Conservation (phyloP, 2,888 invertebrate species). For the Seira ritae region DNA sequence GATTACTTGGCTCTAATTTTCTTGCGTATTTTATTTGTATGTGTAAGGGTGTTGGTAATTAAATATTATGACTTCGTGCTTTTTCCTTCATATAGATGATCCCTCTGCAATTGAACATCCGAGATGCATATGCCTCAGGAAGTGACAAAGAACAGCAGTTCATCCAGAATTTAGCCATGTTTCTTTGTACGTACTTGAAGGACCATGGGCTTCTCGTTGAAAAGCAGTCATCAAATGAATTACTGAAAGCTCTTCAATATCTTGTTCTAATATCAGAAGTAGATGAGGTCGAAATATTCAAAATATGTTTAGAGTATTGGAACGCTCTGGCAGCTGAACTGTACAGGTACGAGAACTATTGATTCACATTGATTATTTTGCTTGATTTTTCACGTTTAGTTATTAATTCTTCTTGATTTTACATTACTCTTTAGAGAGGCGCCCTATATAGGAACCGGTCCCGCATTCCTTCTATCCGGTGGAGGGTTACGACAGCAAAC, state of each 20-base stretch:
- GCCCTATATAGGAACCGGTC: slow-evolving; percentile 61
- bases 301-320: slow-evolving; percentile 99
- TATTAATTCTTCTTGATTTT: background rate
- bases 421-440: slow-evolving; percentile 64
- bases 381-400: too few relatives aligned
- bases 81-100: slow-evolving; percentile 81
- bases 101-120: slow-evolving; percentile 92
- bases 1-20: background rate
- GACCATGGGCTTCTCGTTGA: slow-evolving; percentile 95
- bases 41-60: too few relatives aligned
- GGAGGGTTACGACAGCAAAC: slow-evolving; percentile 27
- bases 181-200: slow-evolving; percentile 96
- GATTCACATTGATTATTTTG: slow-evolving; percentile 77
- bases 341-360: slow-evolving; percentile 83
- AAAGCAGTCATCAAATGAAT: slow-evolving; percentile 84
- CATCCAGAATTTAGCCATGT: slow-evolving; percentile 98
- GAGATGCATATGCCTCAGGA: slow-evolving; percentile 94
- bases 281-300: slow-evolving; percentile 99
- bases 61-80: slow-evolving; percentile 29
- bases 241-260: slow-evolving; percentile 90
- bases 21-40: too few relatives aligned
- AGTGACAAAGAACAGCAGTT: slow-evolving; percentile 98
- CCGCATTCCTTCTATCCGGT: slow-evolving; percentile 57
- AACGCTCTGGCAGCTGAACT: slow-evolving; percentile 93
- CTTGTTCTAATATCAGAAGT: slow-evolving; percentile 96